Conservation (phyloP, 2,113 vertebrate species). For the Heliornis fulica region DNA sequence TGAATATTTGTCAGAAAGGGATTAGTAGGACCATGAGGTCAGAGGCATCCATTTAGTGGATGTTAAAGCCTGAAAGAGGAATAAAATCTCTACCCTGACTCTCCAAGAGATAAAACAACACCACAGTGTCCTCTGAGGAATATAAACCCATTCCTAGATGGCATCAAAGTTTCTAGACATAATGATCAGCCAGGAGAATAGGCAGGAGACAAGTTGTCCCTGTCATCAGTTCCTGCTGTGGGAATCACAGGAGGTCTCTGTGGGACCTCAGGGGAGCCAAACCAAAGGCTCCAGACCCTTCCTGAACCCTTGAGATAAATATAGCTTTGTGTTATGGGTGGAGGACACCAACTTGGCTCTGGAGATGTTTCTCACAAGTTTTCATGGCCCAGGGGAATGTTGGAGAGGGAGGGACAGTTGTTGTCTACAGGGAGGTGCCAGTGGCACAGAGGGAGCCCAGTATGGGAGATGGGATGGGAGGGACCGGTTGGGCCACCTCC, state of each 20-base stretch:
- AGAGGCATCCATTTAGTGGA: background rate
- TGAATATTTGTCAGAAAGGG: background rate
- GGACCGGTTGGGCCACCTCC: background rate
- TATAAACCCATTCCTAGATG: background rate
- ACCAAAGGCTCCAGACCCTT: background rate
- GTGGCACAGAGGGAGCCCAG: background rate
- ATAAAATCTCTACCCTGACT: background rate
- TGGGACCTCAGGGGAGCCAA: background rate
- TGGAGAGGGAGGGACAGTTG: background rate
- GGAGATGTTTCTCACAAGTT: background rate
- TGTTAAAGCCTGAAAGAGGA: background rate
- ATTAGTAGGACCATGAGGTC: background rate
- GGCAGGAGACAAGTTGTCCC: background rate
- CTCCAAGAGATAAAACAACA: background rate
- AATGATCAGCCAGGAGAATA: background rate
- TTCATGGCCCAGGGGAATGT: background rate
- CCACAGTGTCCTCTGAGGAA: background rate
- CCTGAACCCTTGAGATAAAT: background rate
- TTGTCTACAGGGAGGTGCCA: background rate
- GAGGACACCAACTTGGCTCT: background rate
- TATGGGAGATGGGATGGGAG: background rate
- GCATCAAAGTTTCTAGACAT: background rate
- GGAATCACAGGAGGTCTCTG: background rate
- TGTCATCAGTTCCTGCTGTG: background rate
- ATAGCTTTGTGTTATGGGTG: rapidly evolving